Evolutionary conservation across 2,888 invertebrate species (phyloP).

Genomic region (Apoda limacodes): DNA sequence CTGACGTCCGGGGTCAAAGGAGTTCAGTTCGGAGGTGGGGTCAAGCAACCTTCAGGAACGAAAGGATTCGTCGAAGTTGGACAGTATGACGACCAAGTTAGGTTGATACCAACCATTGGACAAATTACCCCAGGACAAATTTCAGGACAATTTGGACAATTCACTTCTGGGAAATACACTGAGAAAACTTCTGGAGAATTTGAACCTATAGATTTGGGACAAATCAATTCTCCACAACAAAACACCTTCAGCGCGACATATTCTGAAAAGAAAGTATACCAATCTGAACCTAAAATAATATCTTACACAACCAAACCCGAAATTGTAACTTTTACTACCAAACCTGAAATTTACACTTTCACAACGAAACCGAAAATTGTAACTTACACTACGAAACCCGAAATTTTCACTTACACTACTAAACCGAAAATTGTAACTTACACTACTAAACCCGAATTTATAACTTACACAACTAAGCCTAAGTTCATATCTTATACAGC

Average conservation of each 20-base stretch:
- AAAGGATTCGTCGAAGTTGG: slow-evolving; percentile 11
- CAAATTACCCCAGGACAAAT: background rate
- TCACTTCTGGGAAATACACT: slow-evolving; percentile 24
- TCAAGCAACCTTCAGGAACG: slow-evolving; percentile 9
- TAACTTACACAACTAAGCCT: slow-evolving; percentile 33
- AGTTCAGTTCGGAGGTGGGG: slow-evolving; percentile 13
- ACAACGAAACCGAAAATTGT: slow-evolving; percentile 46
- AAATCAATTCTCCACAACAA: slow-evolving; percentile 40
- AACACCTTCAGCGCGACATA: slow-evolving; percentile 46
- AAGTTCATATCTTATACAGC: slow-evolving; percentile 49
- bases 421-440: slow-evolving; percentile 36
- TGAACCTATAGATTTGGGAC: slow-evolving; percentile 3
- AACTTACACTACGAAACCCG: slow-evolving; percentile 42
- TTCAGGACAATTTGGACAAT: slow-evolving; percentile 14
- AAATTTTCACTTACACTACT: slow-evolving; percentile 41
- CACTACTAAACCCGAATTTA: slow-evolving; percentile 33
- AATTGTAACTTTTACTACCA: slow-evolving; percentile 23
- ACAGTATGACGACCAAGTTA: slow-evolving; percentile 8
- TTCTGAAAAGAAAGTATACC: slow-evolving; percentile 47
- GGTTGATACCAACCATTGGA: slow-evolving; percentile 4
- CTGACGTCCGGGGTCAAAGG: slow-evolving; percentile 23
- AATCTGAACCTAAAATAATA: slow-evolving; percentile 31
- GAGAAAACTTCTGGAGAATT: slow-evolving; percentile 13
- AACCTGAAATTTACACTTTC: slow-evolving; percentile 32
- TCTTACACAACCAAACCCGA: slow-evolving; percentile 27